Conservation (phyloP, 2,797 vertebrate genomes). For the Pitangus sulphuratus region DNA sequence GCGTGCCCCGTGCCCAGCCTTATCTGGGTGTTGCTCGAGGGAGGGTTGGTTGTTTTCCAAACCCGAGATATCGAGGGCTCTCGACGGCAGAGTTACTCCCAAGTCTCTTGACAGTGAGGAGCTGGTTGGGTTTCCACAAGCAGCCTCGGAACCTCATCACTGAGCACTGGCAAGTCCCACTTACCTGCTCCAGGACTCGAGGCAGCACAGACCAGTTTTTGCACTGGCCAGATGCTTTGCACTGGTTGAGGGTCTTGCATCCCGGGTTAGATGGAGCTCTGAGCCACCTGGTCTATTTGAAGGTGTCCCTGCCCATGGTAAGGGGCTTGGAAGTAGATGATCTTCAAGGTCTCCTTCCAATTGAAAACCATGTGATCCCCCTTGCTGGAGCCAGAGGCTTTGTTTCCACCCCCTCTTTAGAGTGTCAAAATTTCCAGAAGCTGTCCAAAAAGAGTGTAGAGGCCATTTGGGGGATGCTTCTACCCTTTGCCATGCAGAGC, state of each 20-base stretch:
- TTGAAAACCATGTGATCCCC: neutral
- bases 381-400: neutral
- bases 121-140: neutral
- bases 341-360: neutral
- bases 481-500: neutral
- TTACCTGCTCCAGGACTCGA: neutral
- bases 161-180: rapidly evolving
- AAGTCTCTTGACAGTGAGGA: neutral
- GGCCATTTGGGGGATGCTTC: neutral
- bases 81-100: neutral
- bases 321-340: neutral
- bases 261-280: neutral
- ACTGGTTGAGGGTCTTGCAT: neutral
- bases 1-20: neutral
- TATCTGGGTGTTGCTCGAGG: neutral
- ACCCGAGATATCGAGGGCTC: neutral
- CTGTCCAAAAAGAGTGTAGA: neutral
- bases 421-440: neutral
- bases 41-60: neutral
- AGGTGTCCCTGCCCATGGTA: neutral
- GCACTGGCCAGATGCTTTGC: neutral
- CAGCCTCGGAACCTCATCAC: rapidly evolving
- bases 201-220: neutral
- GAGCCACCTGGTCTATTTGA: neutral
- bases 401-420: neutral